Conservation (phyloP, 2,113 vertebrate genomes). For the Myotis yumanensis region DNA sequence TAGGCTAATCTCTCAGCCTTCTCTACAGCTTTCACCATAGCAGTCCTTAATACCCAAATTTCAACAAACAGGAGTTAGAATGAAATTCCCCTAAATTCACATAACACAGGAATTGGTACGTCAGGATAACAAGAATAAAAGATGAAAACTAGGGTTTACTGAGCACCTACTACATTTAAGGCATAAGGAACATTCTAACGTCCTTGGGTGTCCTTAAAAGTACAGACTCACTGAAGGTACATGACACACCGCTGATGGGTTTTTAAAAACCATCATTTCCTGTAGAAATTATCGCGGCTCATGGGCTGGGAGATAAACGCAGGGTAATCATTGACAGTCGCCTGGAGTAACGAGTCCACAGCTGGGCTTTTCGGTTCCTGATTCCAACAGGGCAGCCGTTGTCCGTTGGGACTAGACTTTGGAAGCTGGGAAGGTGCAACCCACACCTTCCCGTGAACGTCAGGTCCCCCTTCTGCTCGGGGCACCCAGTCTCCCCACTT, state of each 20-base stretch:
- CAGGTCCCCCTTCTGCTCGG: background rate
- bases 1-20: no score
- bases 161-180: background rate
- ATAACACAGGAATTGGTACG: background rate
- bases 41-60: background rate
- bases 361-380: background rate
- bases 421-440: background rate
- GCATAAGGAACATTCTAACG: background rate
- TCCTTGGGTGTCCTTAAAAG: background rate
- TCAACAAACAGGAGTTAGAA: background rate
- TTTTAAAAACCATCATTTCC: background rate
- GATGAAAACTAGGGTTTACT: background rate
- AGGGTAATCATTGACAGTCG: background rate
- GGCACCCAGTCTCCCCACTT: background rate
- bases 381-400: no score
- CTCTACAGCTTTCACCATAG: background rate
- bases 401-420: background rate
- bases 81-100: background rate
- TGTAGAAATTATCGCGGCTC: background rate
- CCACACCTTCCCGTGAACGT: background rate
- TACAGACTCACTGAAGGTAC: background rate
- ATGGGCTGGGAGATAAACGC: background rate
- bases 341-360: background rate
- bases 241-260: background rate
- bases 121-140: background rate